Percentiles rank a stretch among this genome's conserved stretches.
Conservation (phyloP, 2,113 vertebrate species). For the Amblyopsis rosae region DNA sequence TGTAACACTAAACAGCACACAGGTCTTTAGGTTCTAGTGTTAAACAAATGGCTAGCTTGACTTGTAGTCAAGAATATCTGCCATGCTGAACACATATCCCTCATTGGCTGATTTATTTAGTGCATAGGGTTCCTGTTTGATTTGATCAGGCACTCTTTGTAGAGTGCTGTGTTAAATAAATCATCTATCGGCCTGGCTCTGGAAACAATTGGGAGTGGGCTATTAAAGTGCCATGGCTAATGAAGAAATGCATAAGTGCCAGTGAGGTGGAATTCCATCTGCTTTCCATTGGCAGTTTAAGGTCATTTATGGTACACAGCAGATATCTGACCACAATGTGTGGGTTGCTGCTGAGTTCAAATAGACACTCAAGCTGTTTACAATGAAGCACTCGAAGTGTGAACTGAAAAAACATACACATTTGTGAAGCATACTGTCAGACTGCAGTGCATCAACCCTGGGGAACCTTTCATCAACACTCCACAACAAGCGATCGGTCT, state of each 20-base stretch:
- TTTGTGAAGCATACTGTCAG: neutral
- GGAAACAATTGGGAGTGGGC: slow-evolving; percentile 67
- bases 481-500: slow-evolving; percentile 14
- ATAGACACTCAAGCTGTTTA: slow-evolving; percentile 33
- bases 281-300: slow-evolving; percentile 56
- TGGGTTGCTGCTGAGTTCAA: slow-evolving; percentile 34
- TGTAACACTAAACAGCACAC: slow-evolving; percentile 25
- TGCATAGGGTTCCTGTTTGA: slow-evolving; percentile 34
- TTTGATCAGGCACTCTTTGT: slow-evolving; percentile 48
- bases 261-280: slow-evolving; percentile 50
- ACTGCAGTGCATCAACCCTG: slow-evolving; percentile 11
- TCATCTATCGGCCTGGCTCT: slow-evolving; percentile 52
- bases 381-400: slow-evolving; percentile 16
- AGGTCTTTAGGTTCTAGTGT: neutral
- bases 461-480: slow-evolving; percentile 27
- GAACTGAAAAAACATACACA: slow-evolving; percentile 11
- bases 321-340: slow-evolving; percentile 27
- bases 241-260: slow-evolving; percentile 34
- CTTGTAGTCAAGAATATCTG: slow-evolving; percentile 14
- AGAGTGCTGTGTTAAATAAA: slow-evolving; percentile 30
- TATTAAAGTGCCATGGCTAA: slow-evolving; percentile 69
- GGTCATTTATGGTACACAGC: slow-evolving; percentile 44
- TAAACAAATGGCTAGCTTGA: slow-evolving; percentile 22
- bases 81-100: neutral
- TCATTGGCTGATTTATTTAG: slow-evolving; percentile 21